Base-by-base conservation (phyloP, 35 echinoderm and acorn worm species). In the Lytechinus variegatus region DNA sequence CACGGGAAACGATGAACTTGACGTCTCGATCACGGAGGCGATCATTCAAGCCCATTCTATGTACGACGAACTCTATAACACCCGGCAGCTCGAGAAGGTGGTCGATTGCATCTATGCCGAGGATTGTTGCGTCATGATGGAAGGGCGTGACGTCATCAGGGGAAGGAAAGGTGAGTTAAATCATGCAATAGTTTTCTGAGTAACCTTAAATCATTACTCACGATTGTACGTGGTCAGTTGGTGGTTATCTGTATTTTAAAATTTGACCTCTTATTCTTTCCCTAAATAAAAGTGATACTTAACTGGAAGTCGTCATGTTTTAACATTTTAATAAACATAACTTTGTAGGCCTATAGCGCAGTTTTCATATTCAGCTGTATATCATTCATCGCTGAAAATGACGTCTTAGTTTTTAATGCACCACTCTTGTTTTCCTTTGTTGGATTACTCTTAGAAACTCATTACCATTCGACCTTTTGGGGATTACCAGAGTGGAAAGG, bases 121-220 rank as follows among this genome's bases (percentile, higher is more conserved):
- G 92, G 92, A 93, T 27, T 93, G 92, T 44, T 93, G 92, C 54
- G 27, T 93, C 53, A 93, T 93, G 92, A 93, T 93, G 92, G 92
- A 93, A 57, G 92, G 92, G 10, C 92, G 92, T 93, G 92, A 93
- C 53, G 92, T 93, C 92, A 93, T 93, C 92, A 55, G 54, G 53
- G 92, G 92, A 10, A 93, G 92, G 53, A 93, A 93, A 93, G 92
- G 92, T 93, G 11, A 21, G 88, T 51, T 88, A 24, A 54, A 52
- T 90, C 52, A 19, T 7, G 66, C 4, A 79, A 7, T 24, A 24
- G 16, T 79, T 79, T 8, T 79, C 10, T 44, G 33, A 44, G 33
- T 44, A 44, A 44, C 33, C 33, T 44, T 44, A 44, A 2, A 44
- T 44, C 33, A 44, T 44, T 1, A 44, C 33, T 44, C 33, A 44